Conservation (phyloP, 2,888 invertebrate genomes). For the Neoscelio sp. region DNA sequence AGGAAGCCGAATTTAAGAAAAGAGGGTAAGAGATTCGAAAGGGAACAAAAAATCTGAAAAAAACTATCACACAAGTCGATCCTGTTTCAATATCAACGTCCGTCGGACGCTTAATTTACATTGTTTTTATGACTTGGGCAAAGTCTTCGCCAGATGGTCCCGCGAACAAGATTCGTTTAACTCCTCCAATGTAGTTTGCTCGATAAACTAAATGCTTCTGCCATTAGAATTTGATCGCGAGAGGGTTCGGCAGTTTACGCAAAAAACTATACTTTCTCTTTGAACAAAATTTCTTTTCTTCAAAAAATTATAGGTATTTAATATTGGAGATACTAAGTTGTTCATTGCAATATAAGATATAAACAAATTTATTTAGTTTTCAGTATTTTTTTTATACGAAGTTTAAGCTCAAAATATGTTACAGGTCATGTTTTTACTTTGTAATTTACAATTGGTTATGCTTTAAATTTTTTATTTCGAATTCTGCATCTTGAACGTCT, state of each 20-base stretch:
- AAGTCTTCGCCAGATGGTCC: slow-evolving; percentile 46
- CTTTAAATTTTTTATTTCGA: no score
- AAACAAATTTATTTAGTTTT: no score
- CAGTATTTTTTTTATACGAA: no score
- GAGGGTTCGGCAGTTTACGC: neutral
- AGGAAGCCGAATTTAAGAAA: slow-evolving; percentile 26
- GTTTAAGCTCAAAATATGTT: no score
- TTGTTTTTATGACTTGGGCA: slow-evolving; percentile 55
- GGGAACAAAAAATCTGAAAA: slow-evolving; percentile 29
- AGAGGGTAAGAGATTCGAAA: slow-evolving; percentile 26
- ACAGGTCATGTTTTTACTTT: no score
- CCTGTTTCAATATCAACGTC: slow-evolving; percentile 51
- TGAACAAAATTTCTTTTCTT: no score
- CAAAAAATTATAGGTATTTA: no score
- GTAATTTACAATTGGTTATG: no score
- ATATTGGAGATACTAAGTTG: no score
- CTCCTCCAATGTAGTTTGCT: slow-evolving; percentile 39
- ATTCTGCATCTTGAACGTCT: no score
- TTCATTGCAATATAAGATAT: no score
- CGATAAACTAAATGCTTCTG: slow-evolving; percentile 23
- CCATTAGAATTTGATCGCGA: slow-evolving; percentile 19
- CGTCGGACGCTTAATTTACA: slow-evolving; percentile 49
- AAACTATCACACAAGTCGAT: slow-evolving; percentile 44
- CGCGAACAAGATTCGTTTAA: slow-evolving; percentile 31
- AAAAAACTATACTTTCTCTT: slow-evolving; percentile 12